A percentile compares a stretch with the other conserved stretches of the same genome.
Evolutionary conservation across 2,797 vertebrate species (phyloP).

Genomic region (Cuculus canorus): DNA sequence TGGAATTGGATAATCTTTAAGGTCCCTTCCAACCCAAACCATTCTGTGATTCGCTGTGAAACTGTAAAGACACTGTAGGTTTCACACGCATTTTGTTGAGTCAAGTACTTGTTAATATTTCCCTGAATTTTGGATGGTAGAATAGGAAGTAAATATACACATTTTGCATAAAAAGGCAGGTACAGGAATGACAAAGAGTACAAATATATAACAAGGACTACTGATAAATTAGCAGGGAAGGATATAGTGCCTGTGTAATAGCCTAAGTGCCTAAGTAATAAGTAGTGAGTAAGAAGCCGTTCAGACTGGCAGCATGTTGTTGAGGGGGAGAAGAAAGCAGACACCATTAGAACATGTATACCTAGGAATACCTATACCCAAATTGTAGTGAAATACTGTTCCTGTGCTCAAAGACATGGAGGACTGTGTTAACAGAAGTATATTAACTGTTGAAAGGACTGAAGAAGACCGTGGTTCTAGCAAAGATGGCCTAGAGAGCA

Average conservation of each 20-base stretch:
- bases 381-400: background rate
- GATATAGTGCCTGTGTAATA: background rate
- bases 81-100: background rate
- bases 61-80: background rate
- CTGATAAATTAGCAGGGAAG: background rate
- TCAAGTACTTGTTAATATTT: background rate
- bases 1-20: too few relatives aligned
- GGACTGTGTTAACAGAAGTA: background rate
- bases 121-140: background rate
- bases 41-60: background rate
- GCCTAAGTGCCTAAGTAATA: too few relatives aligned
- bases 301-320: background rate
- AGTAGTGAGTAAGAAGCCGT: background rate
- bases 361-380: background rate
- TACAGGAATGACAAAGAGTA: background rate
- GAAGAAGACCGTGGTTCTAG: background rate
- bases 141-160: background rate
- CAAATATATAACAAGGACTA: background rate
- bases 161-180: background rate
- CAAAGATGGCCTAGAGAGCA: background rate
- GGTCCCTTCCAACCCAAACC: too few relatives aligned
- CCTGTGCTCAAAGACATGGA: background rate
- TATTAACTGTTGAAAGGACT: background rate
- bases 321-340: background rate
- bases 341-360: fast-evolving